Evolutionary conservation across 2,888 invertebrate genomes (phyloP).

Genomic region (Cotesia congregata): DNA sequence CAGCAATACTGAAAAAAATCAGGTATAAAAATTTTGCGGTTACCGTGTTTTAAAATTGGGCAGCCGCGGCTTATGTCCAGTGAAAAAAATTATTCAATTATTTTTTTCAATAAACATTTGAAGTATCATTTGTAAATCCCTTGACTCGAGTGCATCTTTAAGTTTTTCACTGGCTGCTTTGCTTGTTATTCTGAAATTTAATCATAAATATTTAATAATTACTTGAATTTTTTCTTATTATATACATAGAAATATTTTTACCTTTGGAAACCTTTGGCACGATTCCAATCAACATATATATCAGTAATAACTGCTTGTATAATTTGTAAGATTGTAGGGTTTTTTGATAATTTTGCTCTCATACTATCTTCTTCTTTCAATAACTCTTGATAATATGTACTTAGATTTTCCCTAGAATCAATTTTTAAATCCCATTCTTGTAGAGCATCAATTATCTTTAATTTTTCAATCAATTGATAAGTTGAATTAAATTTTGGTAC

Average conservation of each 20-base stretch:
- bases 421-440: constrained; percentile 64
- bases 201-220: constrained; percentile 4
- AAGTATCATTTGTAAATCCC: constrained; percentile 50
- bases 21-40: too few species aligned
- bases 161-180: constrained; percentile 60
- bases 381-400: constrained; percentile 61
- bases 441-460: constrained; percentile 62
- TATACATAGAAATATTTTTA: constrained; percentile 41
- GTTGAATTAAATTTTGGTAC: constrained; percentile 59
- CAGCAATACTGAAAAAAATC: too few species aligned
- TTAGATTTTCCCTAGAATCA: constrained; percentile 59
- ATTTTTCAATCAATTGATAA: constrained; percentile 56
- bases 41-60: too few species aligned
- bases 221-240: not conserved
- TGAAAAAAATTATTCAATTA: not conserved
- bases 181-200: constrained; percentile 57
- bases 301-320: constrained; percentile 61
- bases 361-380: constrained; percentile 57
- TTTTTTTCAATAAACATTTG: constrained; percentile 10
- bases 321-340: constrained; percentile 59
- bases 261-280: constrained; percentile 64
- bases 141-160: constrained; percentile 57
- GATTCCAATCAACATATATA: constrained; percentile 67
- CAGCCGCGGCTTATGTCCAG: not conserved
- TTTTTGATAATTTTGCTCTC: constrained; percentile 54